A percentile compares a stretch with the other conserved stretches of the same genome.
Evolutionary conservation across 2,888 invertebrate genomes (phyloP).

Genomic region (Arrhopalites spinosus): DNA sequence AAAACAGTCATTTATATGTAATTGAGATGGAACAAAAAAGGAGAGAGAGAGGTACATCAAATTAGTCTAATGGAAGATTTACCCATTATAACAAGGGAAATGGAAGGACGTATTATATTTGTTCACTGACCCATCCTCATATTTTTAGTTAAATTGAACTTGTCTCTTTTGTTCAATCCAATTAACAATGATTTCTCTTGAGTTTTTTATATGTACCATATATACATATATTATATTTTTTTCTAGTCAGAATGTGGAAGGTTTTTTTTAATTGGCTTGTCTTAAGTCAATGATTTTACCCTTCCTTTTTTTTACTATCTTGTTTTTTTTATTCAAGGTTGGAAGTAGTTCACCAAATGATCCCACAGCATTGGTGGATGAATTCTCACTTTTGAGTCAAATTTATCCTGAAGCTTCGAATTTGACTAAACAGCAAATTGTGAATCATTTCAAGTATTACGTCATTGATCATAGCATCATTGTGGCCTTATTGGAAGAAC

Average conservation of each 20-base stretch:
- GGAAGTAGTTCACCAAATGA: slow-evolving; percentile 46
- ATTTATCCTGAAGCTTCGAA: slow-evolving; percentile 5
- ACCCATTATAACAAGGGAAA: too few species aligned
- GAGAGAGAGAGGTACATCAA: too few species aligned
- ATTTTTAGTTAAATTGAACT: not conserved
- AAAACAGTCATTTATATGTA: slow-evolving; percentile 19
- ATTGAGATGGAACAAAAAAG: slow-evolving; percentile 16
- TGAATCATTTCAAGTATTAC: slow-evolving; percentile 81
- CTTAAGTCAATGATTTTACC: too few species aligned
- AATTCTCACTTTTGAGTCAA: slow-evolving; percentile 49
- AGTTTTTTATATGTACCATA: too few species aligned
- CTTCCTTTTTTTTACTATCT: too few species aligned
- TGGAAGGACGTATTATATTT: too few species aligned
- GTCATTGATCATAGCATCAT: slow-evolving; percentile 88
- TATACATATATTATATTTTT: too few species aligned
- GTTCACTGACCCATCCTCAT: not conserved
- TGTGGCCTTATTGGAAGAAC: slow-evolving; percentile 87
- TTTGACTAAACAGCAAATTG: slow-evolving; percentile 64
- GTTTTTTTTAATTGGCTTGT: too few species aligned
- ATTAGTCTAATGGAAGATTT: too few species aligned
- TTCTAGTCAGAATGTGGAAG: too few species aligned
- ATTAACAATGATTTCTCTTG: not conserved
- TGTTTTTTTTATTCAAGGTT: slow-evolving; percentile 40
- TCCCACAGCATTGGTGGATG: slow-evolving; percentile 48
- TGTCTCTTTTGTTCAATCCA: not conserved